phyloP scores from a whole-genome alignment of 1,140 invertebrate species.

The Aphaenogaster floridana region DNA sequence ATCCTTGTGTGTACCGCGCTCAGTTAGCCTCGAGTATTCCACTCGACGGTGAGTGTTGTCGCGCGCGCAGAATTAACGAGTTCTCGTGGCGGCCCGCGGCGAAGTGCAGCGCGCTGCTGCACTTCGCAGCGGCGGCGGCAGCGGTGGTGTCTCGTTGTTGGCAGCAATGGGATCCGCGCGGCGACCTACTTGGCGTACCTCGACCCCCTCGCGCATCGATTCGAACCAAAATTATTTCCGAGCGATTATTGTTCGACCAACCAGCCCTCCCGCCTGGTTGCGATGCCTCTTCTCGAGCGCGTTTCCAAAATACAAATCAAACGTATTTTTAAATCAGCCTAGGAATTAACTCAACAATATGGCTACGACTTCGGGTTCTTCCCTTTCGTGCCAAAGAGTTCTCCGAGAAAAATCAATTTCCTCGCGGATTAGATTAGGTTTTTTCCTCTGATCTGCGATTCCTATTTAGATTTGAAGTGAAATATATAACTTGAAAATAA shows the following conservation, averaged over 20 bases:
- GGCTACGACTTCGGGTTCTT: not conserved
- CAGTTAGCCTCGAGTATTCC: not conserved
- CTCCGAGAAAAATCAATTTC: not conserved
- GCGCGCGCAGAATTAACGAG: constrained; percentile 67
- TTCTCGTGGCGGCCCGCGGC: constrained; percentile 57
- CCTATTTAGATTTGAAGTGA: not conserved
- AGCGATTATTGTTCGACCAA: constrained; percentile 75
- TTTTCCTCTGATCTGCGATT: not conserved
- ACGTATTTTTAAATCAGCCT: not conserved
- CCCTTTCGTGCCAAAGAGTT: not conserved
- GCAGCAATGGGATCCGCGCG: constrained; percentile 83
- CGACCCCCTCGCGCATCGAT: constrained; percentile 85
- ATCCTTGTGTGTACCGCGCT: not conserved
- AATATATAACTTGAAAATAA: not conserved
- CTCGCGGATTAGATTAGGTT: not conserved
- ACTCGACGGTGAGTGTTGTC: constrained; percentile 10
- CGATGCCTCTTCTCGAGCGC: not conserved
- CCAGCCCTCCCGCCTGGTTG: not conserved
- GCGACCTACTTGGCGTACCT: constrained; percentile 86
- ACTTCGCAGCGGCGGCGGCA: not conserved
- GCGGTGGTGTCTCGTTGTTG: constrained; percentile 76
- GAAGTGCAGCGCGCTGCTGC: constrained; percentile 53
- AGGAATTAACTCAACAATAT: not conserved
- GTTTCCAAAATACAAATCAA: not conserved
- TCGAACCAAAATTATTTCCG: constrained; percentile 83